Base-by-base conservation (phyloP, 2,888 invertebrate genomes). In the Odontocerum albicorne region DNA sequence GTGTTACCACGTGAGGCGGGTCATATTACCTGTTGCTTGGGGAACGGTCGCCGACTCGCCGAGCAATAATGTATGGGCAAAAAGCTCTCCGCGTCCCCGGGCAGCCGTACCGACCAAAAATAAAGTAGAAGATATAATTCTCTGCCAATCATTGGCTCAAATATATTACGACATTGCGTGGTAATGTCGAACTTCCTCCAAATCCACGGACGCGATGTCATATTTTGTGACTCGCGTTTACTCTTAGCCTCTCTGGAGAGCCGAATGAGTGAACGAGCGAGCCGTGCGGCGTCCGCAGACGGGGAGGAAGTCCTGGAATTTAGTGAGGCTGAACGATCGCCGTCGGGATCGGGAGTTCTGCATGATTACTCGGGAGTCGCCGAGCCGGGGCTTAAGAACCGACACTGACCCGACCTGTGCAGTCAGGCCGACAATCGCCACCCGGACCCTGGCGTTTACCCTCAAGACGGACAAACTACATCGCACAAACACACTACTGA, bases 51-150 rank as follows among this genome's bases (percentile, higher is more conserved):
- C 76, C 78, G 78, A 76, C 77, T 77, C 78, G 78, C 78, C 77
- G 78, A 79, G 78, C 78, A 79, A 79, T 79, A 79, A 78, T 79
- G 78, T 73, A 79, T 79, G 73, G 78, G 78, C 77, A 79, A 78
- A 77, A 79, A 78, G 75, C 78, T 79, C 78, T 79, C 78, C 75
- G 78, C 78, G 76, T 79, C 78, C 77, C 78, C 78, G 76, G 78
- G 78, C 77, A 78, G 77, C 78, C 49, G 56, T 77, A 78, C 75
- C 78, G 77, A 78, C 77, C 77, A 77, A 77, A 74, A 78, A 61
- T 53, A 61, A 61, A 61, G 56, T 58, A 53, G 44, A 61, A 59
- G 61, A 61, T 61, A 61, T 61, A 61, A 59, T 61, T 59, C 56
- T 55, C 58, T 40, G 58, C 53, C 58, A 39, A n/a, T 31, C 21